phyloP scores from a whole-genome alignment of 2,888 invertebrate genomes.

The Sphinx pinastri region DNA sequence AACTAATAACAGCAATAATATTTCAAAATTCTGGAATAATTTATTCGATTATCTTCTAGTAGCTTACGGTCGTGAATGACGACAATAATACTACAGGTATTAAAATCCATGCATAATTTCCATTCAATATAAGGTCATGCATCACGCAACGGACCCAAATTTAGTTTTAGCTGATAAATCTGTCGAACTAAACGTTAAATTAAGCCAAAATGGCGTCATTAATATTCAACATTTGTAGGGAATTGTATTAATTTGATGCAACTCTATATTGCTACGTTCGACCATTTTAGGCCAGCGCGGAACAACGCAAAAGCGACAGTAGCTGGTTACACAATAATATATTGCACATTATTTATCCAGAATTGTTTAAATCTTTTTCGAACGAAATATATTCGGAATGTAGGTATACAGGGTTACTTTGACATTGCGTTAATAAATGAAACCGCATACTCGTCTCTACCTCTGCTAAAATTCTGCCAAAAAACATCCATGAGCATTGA shows the following conservation, averaged over 20 bases:
- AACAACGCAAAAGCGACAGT: slow-evolving; percentile 8
- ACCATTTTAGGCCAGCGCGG: not conserved
- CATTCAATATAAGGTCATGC: not conserved
- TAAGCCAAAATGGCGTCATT: slow-evolving; percentile 23
- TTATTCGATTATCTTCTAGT: no score
- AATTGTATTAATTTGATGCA: slow-evolving; percentile 29
- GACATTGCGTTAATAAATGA: no score
- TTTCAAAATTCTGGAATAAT: no score
- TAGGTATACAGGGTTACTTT: not conserved
- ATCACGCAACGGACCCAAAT: not conserved
- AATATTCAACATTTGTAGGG: slow-evolving; percentile 29
- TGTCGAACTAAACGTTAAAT: slow-evolving; percentile 30
- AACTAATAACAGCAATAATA: no score
- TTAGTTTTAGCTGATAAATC: slow-evolving; percentile 28
- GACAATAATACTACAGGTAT: no score
- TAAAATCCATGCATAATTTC: no score
- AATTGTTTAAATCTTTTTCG: not conserved
- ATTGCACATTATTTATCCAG: slow-evolving; percentile 10
- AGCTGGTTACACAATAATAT: slow-evolving; percentile 12
- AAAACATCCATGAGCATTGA: no score
- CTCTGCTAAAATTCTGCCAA: no score
- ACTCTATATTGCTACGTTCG: slow-evolving; percentile 23
- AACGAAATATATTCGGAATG: not conserved
- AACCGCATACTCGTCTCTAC: no score
- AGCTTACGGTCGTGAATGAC: no score